Base-by-base conservation (phyloP, 2,113 vertebrate species). In the Cyanistes caeruleus region DNA sequence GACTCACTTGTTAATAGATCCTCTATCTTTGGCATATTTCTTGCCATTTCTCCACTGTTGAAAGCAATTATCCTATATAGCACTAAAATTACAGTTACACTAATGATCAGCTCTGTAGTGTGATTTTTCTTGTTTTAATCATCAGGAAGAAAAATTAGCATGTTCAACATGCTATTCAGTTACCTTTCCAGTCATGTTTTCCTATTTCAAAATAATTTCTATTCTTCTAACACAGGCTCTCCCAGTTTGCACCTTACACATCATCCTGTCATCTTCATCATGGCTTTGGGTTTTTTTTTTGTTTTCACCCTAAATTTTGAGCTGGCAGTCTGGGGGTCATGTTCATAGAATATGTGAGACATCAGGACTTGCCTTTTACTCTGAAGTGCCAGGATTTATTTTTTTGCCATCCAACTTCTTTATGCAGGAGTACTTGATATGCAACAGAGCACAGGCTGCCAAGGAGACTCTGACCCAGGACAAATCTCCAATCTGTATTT, bases 391-490 rank as follows among this genome's bases (percentile, higher is more conserved):
- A 22, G 53, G 70, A 82, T 90, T 89, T 90, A 7, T 75, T 77
- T 95, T 94, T 94, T 95, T 90, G 80, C 41, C 79, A 80, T 88
- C 20, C 84, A 80, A 23, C 49, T 35, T 43, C 78, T 96, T 53
- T 27, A 27, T 74, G 73, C 59, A 87, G 83, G 62, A 41, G 12
- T 60, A 63, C 44, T 86, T 89, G 74, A 75, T 75, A 92, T 52
- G 92, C 84, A 87, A 39, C 81, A 48, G 68, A 63, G 76, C 92
- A 44, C 67, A 67, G 30, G 43, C 56, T 76, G 84, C 58, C 95
- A 97, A 98, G 97, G 96, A 96, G 93, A 93, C 55, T 41, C 37
- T 92, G 94, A 97, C 96, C 96, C 89, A 91, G 95, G 95, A 95
- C 95, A 97, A 92, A 97, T 91, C 94, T 97, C 90, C 94, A 95